phyloP scores from a whole-genome alignment of 2,113 vertebrate genomes.

The Alethe castanea region DNA sequence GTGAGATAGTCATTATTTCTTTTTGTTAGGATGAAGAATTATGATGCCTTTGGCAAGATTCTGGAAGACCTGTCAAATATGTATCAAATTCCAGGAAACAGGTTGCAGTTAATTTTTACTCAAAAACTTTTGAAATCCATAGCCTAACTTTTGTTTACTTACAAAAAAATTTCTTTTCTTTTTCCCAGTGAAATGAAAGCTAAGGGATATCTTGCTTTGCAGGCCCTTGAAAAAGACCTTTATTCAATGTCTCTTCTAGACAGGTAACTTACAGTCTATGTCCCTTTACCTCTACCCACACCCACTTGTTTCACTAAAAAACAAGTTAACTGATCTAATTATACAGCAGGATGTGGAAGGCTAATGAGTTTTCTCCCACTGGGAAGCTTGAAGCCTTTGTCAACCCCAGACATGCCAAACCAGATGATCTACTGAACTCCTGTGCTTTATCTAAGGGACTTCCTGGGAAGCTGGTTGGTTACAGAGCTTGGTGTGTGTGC shows the following conservation, averaged over 20 bases:
- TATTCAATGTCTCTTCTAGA: conserved; percentile 69
- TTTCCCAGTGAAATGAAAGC: conserved; percentile 72
- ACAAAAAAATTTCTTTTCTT: neutral
- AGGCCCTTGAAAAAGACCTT: conserved; percentile 77
- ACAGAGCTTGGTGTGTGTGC: neutral
- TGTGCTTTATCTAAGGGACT: neutral
- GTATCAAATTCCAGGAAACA: conserved; percentile 79
- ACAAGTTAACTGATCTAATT: neutral
- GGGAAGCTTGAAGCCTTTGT: neutral
- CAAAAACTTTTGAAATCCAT: neutral
- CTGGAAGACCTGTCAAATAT: conserved; percentile 71
- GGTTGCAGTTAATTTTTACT: conserved; percentile 49
- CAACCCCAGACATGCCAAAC: neutral
- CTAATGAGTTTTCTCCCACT: neutral
- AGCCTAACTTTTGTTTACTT: neutral
- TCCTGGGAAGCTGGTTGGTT: neutral
- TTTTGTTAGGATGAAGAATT: conserved; percentile 75
- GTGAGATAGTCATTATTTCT: neutral
- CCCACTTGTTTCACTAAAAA: neutral
- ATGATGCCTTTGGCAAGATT: conserved; percentile 75
- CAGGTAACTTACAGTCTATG: conserved; percentile 61
- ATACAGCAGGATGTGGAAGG: neutral
- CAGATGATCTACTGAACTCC: neutral
- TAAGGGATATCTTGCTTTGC: conserved; percentile 76
- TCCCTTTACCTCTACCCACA: neutral